Evolutionary conservation across 2,888 invertebrate species (phyloP).

Genomic region (Anarsia innoxiella): DNA sequence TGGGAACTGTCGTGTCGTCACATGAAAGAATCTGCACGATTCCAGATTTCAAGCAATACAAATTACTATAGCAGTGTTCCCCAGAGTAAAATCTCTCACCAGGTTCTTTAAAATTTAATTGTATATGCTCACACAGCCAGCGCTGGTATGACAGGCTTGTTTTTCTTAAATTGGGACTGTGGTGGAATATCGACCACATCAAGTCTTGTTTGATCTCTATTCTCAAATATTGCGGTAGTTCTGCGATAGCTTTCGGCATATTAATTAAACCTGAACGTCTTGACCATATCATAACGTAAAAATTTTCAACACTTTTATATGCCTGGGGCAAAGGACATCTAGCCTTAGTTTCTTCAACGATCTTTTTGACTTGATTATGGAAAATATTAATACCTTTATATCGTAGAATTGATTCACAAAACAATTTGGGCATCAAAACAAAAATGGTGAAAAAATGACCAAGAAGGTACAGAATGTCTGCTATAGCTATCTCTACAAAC

Average conservation of each 20-base stretch:
- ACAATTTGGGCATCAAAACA: slow-evolving; percentile 41
- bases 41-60: slow-evolving; percentile 11
- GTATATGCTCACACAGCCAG: slow-evolving; percentile 3
- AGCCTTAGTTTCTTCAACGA: slow-evolving; percentile 44
- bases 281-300: slow-evolving; percentile 16
- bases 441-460: too few species aligned
- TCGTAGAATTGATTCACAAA: slow-evolving; percentile 38
- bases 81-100: slow-evolving; percentile 7
- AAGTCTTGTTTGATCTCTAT: slow-evolving; percentile 9
- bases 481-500: too few species aligned
- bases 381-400: slow-evolving; percentile 31
- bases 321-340: slow-evolving; percentile 34
- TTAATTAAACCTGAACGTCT: neutral
- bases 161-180: slow-evolving; percentile 12
- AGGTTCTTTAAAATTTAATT: slow-evolving; percentile 6
- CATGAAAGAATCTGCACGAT: slow-evolving; percentile 7
- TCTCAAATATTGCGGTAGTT: slow-evolving; percentile 8
- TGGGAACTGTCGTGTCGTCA: slow-evolving; percentile 8
- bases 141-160: slow-evolving; percentile 4
- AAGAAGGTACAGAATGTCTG: too few species aligned
- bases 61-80: slow-evolving; percentile 3
- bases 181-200: slow-evolving; percentile 9
- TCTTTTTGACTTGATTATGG: slow-evolving; percentile 34
- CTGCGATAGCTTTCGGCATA: slow-evolving; percentile 1
- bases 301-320: slow-evolving; percentile 34